Evolutionary conservation across 2,113 vertebrate genomes (phyloP).

Genomic region (Hippocampus guttulatus): DNA sequence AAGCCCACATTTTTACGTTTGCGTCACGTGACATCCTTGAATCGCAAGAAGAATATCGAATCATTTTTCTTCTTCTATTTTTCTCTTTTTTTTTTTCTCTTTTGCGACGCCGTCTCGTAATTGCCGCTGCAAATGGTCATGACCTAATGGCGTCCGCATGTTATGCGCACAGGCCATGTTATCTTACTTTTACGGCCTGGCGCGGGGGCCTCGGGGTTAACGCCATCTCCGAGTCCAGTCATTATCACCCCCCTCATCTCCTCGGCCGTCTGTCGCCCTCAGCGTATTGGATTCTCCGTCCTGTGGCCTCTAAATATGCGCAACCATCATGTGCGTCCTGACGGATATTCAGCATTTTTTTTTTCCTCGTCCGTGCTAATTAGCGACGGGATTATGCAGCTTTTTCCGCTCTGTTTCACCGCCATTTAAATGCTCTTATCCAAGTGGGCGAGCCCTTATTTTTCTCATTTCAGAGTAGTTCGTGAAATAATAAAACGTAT

Average conservation of each 20-base stretch:
- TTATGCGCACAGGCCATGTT: slow-evolving; percentile 33
- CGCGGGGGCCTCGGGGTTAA: slow-evolving; percentile 46
- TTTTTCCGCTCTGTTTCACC: slow-evolving; percentile 16
- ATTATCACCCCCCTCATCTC: slow-evolving; percentile 64
- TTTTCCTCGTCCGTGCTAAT: slow-evolving; percentile 8
- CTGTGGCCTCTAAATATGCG: slow-evolving; percentile 49
- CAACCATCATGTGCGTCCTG: slow-evolving; percentile 57
- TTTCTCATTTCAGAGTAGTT: background rate
- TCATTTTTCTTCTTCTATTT: no score
- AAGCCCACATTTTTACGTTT: no score
- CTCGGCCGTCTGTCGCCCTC: slow-evolving; percentile 63
- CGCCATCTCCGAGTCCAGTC: slow-evolving; percentile 53
- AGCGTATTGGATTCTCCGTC: slow-evolving; percentile 56
- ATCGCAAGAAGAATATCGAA: no score
- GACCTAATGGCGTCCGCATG: slow-evolving; percentile 37
- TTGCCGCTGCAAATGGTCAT: slow-evolving; percentile 32
- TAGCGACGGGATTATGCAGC: slow-evolving; percentile 4
- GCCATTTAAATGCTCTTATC: slow-evolving; percentile 1
- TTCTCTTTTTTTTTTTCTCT: background rate
- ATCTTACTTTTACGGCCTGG: slow-evolving; percentile 59
- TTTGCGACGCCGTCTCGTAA: slow-evolving; percentile 13
- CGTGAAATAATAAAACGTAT: background rate
- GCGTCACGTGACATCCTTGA: no score
- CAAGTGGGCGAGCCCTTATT: background rate
- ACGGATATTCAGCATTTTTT: slow-evolving; percentile 47